A percentile compares a stretch with the other conserved stretches of the same genome.
These are phyloP conservation scores for Labeo catla DNA, from an alignment of 2,113 vertebrate species.

Conservation along the genomic window DNA sequence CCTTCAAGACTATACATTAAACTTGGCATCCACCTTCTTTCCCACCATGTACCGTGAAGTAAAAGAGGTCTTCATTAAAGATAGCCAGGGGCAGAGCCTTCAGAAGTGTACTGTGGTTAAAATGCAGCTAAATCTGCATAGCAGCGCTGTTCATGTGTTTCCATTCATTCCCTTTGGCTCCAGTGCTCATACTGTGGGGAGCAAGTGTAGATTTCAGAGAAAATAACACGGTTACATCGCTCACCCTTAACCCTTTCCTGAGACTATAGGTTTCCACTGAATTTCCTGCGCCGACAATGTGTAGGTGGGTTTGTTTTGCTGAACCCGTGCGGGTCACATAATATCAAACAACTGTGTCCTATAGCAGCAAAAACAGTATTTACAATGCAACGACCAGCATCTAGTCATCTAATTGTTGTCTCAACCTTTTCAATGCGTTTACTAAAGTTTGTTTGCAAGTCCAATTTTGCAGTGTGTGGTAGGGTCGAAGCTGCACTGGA, in stretches of 20 bases:
- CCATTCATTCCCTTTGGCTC: conserved; percentile 59
- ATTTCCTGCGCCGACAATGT: conserved; percentile 25
- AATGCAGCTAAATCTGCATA: conserved; percentile 71
- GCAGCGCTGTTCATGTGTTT: conserved; percentile 75
- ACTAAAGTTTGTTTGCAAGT: not conserved
- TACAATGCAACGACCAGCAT: not conserved
- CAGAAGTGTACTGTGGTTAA: conserved; percentile 68
- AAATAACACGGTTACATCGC: conserved; percentile 59
- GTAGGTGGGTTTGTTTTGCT: conserved; percentile 23
- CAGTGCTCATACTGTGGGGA: conserved; percentile 55
- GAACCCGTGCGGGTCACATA: not conserved
- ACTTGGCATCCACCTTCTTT: conserved; percentile 61
- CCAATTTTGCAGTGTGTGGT: not conserved
- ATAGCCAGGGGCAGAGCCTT: conserved; percentile 65
- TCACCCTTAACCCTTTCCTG: conserved; percentile 31
- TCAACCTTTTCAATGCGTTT: not conserved
- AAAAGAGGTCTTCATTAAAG: conserved; percentile 60
- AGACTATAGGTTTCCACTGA: conserved; percentile 28
- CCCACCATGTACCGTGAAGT: conserved; percentile 50
- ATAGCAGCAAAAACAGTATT: not conserved
- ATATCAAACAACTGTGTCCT: not conserved
- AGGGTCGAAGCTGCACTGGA: not conserved
- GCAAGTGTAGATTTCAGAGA: conserved; percentile 66
- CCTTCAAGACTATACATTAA: conserved; percentile 44
- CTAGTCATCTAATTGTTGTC: not conserved